Evolutionary conservation across 23 tunicate genomes (phyloP), one percentile per base, ranked within the genome.

Genomic region (Trididemnum clinides): DNA sequence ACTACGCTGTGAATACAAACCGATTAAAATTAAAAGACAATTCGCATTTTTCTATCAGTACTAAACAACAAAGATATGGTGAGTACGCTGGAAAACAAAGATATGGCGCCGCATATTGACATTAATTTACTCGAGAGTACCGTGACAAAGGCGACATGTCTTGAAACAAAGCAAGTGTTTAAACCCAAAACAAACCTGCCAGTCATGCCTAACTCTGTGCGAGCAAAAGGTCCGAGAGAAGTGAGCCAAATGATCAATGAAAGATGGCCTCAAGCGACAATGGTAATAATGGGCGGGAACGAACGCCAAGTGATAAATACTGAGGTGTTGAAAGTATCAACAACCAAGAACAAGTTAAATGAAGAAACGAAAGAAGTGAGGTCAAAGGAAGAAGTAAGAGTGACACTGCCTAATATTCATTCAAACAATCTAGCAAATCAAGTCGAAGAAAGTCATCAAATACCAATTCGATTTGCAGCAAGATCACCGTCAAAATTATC

Each of bases 221-320:
- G 78, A 26, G 80, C 64, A 49, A 32, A 38, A 31, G 54, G 91
- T 51, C 65, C 91, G 22, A 85, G 85, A 26, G 85, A 85, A 5
- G 84, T 87, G 35, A 87, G 91, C 81, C 35, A 85, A 87, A 85
- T 85, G n/a, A 85, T 85, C 1, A 72, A 87, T 29, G 81, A 87
- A 49, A 37, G 91, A 35, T 87, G 85, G 85, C 91, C 91, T 5
- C 91, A 87, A 80, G 91, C 91, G 22, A 87, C 85, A 6, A 80
- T 87, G 81, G 81, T 78, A 22, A 81, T 87, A 36, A 70, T 69
- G 85, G 91, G 91, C 20, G 86, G 84, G 44, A 57, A 54, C 1
- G 84, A 87, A 80, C 80, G 81, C 71, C 57, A 71, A 39, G 72
- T 87, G 50, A 69, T 49, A 27, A 70, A 87, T 71, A 87, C 85